Evolutionary conservation across 2,797 vertebrate species (phyloP).

Genomic region (Urosaurus nigricauda): DNA sequence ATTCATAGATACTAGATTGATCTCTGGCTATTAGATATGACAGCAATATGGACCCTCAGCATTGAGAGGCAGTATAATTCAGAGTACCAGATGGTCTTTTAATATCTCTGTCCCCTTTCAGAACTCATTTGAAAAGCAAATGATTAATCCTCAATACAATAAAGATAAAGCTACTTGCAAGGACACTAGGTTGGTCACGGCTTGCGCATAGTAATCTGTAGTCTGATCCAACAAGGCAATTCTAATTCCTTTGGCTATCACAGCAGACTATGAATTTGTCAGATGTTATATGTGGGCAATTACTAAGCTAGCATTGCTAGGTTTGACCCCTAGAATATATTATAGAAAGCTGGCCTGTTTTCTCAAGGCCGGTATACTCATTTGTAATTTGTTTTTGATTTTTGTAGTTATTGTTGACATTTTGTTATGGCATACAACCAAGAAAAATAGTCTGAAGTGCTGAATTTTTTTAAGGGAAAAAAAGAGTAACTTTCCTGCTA

Average conservation of each 20-base stretch:
- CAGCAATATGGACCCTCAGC: rapidly evolving
- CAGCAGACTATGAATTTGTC: neutral
- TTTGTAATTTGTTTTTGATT: neutral
- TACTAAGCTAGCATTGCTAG: neutral
- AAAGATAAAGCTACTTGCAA: neutral
- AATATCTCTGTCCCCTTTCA: neutral
- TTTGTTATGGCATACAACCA: no score
- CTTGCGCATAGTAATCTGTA: neutral
- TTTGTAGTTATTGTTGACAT: no score
- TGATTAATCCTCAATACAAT: neutral
- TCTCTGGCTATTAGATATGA: neutral
- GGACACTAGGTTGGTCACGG: neutral
- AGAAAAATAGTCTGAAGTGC: no score
- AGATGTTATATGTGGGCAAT: neutral
- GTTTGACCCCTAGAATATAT: neutral
- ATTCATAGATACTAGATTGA: neutral
- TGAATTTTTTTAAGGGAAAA: no score
- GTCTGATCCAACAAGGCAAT: neutral
- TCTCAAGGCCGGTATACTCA: neutral
- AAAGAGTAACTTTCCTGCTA: neutral
- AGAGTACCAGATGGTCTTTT: constrained; percentile 14
- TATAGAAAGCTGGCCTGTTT: neutral
- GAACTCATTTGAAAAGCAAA: neutral
- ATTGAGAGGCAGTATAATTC: neutral
- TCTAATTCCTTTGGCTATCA: neutral